These are phyloP conservation scores for Stomorhina lunata DNA, from an alignment of 2,888 invertebrate species.

Conservation along the genomic window DNA sequence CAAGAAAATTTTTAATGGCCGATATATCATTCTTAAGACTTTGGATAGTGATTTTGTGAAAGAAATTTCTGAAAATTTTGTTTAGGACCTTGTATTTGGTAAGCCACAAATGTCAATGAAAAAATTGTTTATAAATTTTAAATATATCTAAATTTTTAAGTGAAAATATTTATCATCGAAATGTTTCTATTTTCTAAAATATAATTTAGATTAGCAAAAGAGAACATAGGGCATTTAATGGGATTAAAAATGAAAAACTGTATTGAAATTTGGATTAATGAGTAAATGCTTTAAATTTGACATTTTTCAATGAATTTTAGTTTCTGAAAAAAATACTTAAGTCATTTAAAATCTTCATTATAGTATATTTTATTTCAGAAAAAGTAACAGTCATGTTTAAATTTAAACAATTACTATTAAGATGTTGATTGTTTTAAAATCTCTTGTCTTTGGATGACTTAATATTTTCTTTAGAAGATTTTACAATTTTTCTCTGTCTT, in stretches of 20 bases:
- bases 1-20: constrained; percentile 1
- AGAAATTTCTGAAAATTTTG: not conserved
- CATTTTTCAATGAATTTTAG: not conserved
- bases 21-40: not conserved
- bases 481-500: not conserved
- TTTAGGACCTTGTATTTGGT: constrained; percentile 36
- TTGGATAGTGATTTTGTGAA: not conserved
- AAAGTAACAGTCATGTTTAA: not conserved
- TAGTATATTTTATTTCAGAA: not conserved
- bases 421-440: not conserved
- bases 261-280: not conserved
- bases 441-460: constrained; percentile 24
- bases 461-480: not conserved
- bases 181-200: not conserved
- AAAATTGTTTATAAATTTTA: constrained; percentile 2
- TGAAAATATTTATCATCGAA: not conserved
- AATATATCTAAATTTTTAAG: not conserved
- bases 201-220: not conserved
- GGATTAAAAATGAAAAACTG: not conserved
- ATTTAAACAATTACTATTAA: not conserved
- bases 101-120: constrained; percentile 51
- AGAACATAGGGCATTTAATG: no score
- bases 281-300: no score
- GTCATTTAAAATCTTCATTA: not conserved
- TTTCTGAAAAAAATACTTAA: not conserved